These are phyloP conservation scores for Antechinus flavipes DNA, from an alignment of 2,113 vertebrate species.

Conservation along the genomic window DNA sequence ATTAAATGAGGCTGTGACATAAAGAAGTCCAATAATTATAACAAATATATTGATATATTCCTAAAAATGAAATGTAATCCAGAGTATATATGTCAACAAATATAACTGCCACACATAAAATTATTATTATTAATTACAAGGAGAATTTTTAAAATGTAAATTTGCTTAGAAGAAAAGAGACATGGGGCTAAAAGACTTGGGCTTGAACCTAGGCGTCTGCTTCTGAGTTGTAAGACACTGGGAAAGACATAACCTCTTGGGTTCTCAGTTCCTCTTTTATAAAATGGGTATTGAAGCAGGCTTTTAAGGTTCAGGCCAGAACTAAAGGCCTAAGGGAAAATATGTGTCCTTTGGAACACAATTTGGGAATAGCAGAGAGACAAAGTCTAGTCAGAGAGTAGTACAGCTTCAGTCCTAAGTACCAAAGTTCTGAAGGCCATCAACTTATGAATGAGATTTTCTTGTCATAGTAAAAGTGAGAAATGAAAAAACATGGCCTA, in stretches of 20 bases:
- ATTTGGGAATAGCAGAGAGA: not conserved
- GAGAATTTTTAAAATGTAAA: not conserved
- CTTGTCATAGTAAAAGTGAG: not conserved
- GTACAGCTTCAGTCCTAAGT: not conserved
- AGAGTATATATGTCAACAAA: constrained; percentile 46
- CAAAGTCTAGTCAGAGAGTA: not conserved
- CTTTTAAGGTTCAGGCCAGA: not conserved
- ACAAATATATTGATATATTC: constrained; percentile 23
- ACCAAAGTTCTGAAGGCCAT: not conserved
- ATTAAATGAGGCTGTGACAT: not conserved
- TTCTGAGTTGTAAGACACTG: not conserved
- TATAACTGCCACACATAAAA: not conserved
- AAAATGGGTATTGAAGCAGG: not conserved
- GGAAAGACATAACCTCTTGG: not conserved
- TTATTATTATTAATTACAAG: constrained; percentile 10
- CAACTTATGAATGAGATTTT: not conserved
- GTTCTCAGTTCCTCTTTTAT: not conserved
- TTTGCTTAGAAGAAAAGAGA: not conserved
- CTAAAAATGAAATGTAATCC: constrained; percentile 38
- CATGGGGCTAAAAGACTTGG: not conserved
- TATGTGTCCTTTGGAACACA: not conserved
- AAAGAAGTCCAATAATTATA: constrained; percentile 28
- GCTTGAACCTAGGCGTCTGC: not conserved
- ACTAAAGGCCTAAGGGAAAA: not conserved
- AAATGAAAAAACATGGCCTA: not conserved